Percentiles rank a stretch among this genome's conserved stretches.
phyloP scores from a whole-genome alignment of 2,797 vertebrate genomes.

The Triplophysa bombifrons region DNA sequence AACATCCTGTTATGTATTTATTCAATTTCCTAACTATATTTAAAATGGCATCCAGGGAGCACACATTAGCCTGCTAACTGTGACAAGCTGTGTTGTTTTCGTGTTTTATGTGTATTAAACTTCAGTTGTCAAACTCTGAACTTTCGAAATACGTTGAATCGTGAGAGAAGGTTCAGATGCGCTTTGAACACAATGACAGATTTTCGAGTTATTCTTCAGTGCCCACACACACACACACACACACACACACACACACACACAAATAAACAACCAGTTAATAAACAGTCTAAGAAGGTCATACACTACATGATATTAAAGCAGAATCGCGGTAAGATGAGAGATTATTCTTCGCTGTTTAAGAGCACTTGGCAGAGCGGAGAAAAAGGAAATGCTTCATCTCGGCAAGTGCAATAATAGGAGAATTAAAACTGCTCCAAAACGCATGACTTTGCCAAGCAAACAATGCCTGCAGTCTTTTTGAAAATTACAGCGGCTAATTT shows the following conservation, averaged over 20 bases:
- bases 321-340: constrained; percentile 67
- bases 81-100: constrained; percentile 52
- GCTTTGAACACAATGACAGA: constrained; percentile 33
- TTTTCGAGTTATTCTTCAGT: background rate
- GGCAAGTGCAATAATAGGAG: constrained; percentile 72
- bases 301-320: constrained; percentile 62
- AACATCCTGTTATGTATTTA: constrained; percentile 70
- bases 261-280: constrained; percentile 58
- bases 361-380: constrained; percentile 70
- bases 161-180: constrained; percentile 6
- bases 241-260: constrained; percentile 34
- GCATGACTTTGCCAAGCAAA: constrained; percentile 81
- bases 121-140: constrained; percentile 14
- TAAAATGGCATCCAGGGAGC: constrained; percentile 72
- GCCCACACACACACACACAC: constrained; percentile 28
- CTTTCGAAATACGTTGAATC: constrained; percentile 12
- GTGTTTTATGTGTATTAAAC: constrained; percentile 30
- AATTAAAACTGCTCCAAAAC: constrained; percentile 81
- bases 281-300: constrained; percentile 68
- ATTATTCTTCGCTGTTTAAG: constrained; percentile 64
- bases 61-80: constrained; percentile 71
- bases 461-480: constrained; percentile 78
- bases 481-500: constrained; percentile 83
- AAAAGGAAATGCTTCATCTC: constrained; percentile 62
- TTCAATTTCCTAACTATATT: constrained; percentile 73